Evolutionary conservation across 1,140 invertebrate species (phyloP), one percentile per base, ranked within the genome.

Genomic region (Ruditapes philippinarum): DNA sequence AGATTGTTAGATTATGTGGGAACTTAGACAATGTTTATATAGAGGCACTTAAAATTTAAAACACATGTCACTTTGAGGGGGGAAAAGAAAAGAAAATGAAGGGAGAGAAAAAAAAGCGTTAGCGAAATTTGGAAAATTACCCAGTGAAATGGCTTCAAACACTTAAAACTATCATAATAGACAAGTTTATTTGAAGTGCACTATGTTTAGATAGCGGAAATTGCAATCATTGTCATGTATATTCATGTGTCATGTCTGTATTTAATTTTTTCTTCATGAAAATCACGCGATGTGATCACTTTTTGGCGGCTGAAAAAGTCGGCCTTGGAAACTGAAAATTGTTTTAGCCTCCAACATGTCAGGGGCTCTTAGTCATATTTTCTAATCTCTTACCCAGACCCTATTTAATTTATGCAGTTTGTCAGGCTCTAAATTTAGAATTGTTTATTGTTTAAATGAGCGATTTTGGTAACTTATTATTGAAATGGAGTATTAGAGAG

Each of bases 31-130:
- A 57, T 78, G 74, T 78, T 78, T 78, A 78, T 40, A 40, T 14
- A 11, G 7, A 78, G 11, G 9, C 49, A 78, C 45, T 51, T 51
- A 51, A 78, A 78, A 78, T 78, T 51, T 78, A 78, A 78, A 78
- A 78, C 74, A 78, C 45, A 78, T 78, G 74, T 78, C 74, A 78
- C 74, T n/a, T n/a, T n/a, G n/a, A n/a, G n/a, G n/a, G n/a, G n/a
- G n/a, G n/a, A n/a, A n/a, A n/a, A n/a, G n/a, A n/a, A n/a, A n/a
- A n/a, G n/a, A n/a, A n/a, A n/a, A n/a, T n/a, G n/a, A n/a, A n/a
- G n/a, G n/a, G n/a, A 70, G 38, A 33, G 65, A 70, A 70, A 70
- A 70, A 70, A 70, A 70, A 70, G 38, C 31, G n/a, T 38, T 70
- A n/a, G n/a, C n/a, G n/a, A n/a, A n/a, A n/a, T n/a, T 36, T 38